Percentiles rank a stretch among this genome's conserved stretches.
Evolutionary conservation across 2,113 vertebrate species (phyloP).

Genomic region (Zapus hudsonius): DNA sequence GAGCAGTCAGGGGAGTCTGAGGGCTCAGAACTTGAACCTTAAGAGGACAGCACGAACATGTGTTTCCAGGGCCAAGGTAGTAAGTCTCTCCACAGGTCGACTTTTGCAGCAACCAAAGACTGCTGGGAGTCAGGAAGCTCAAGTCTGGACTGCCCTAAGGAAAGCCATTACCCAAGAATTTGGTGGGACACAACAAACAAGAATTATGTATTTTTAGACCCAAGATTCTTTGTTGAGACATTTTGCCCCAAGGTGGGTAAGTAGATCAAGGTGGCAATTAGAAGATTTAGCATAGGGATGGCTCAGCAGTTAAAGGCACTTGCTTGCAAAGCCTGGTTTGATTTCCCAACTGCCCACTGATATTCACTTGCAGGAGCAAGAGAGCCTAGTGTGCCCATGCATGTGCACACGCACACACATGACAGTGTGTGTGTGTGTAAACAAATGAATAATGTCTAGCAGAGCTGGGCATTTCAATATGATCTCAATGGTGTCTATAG

Average conservation of each 20-base stretch:
- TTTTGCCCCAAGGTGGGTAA: not conserved
- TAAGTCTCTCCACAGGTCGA: slow-evolving; percentile 24
- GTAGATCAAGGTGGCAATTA: not conserved
- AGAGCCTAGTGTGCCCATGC: too few relatives aligned
- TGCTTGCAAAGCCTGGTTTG: too few relatives aligned
- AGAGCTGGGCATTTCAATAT: not conserved
- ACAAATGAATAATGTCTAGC: not conserved
- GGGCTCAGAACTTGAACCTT: not conserved
- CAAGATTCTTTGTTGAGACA: not conserved
- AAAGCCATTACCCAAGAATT: slow-evolving; percentile 43
- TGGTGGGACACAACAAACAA: slow-evolving; percentile 39
- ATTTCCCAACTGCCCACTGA: too few relatives aligned
- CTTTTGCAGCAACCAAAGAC: not conserved
- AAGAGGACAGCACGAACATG: not conserved
- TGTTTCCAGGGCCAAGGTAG: not conserved
- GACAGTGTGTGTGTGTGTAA: too few relatives aligned
- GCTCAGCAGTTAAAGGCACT: too few relatives aligned
- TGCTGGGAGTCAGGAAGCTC: not conserved
- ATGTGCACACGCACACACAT: too few relatives aligned
- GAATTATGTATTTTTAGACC: slow-evolving; percentile 17
- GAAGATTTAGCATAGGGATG: not conserved
- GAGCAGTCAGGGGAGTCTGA: not conserved
- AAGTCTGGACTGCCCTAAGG: not conserved
- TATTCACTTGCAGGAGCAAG: too few relatives aligned
- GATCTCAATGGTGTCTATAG: not conserved